These are phyloP conservation scores for Macroteleia sp. DNA, from an alignment of 2,888 invertebrate genomes.

Conservation along the genomic window DNA sequence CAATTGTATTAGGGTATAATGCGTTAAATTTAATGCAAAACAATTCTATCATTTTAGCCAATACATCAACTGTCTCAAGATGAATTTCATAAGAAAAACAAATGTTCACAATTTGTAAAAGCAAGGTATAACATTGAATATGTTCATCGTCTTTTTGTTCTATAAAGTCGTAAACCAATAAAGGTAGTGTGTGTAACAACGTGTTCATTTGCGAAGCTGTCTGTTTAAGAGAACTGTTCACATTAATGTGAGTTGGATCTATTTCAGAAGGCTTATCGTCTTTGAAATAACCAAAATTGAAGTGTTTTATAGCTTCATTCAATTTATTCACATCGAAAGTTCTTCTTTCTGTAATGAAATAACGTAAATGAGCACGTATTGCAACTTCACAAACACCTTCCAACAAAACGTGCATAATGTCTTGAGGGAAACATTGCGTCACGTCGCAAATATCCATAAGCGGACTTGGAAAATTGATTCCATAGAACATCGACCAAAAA, in stretches of 20 bases:
- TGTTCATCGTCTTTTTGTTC: background rate
- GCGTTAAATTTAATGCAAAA: slow-evolving; percentile 6
- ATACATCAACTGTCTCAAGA: background rate
- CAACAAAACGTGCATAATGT: slow-evolving; percentile 8
- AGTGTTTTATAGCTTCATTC: slow-evolving; percentile 9
- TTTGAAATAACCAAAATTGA: slow-evolving; percentile 46
- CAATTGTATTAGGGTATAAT: background rate
- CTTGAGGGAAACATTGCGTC: slow-evolving; percentile 8
- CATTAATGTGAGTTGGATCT: background rate
- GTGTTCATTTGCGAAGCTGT: slow-evolving; percentile 24
- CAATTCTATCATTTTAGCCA: slow-evolving; percentile 18
- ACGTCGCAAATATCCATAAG: background rate
- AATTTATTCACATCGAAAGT: background rate
- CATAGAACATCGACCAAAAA: background rate
- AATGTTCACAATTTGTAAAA: slow-evolving; percentile 20
- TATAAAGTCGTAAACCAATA: background rate
- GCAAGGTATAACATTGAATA: background rate
- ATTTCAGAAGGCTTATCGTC: slow-evolving; percentile 39
- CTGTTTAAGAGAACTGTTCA: slow-evolving; percentile 39
- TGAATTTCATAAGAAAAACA: slow-evolving; percentile 22
- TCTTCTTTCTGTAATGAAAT: background rate
- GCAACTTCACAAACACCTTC: background rate
- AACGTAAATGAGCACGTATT: background rate
- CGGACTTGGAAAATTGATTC: background rate
- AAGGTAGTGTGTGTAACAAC: slow-evolving; percentile 1